Percentiles rank a stretch among this genome's conserved stretches.
Evolutionary conservation across 2,888 invertebrate genomes (phyloP).

Genomic region (Idaea aversata): DNA sequence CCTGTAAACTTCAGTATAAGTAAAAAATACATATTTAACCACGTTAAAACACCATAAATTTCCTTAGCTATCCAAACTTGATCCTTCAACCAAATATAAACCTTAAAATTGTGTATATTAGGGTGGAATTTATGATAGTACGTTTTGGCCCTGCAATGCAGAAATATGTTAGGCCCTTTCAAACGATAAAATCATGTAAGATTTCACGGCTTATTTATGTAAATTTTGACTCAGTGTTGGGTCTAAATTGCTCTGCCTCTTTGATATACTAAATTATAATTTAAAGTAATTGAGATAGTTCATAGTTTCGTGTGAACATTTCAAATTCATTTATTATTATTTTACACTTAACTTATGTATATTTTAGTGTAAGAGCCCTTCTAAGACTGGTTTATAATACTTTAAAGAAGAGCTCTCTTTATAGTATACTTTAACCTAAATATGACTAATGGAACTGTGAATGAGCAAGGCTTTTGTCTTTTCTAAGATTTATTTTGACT

Average conservation of each 20-base stretch:
- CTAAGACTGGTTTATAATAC: too few species aligned
- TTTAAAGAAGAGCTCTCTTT: too few species aligned
- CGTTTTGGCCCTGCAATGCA: not conserved
- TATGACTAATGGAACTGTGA: too few species aligned
- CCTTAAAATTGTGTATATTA: not conserved
- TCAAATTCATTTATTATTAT: not conserved
- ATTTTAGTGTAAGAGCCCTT: too few species aligned
- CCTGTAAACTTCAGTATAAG: not conserved
- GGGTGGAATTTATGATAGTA: not conserved
- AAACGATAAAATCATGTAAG: not conserved
- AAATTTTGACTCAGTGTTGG: not conserved
- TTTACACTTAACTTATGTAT: not conserved
- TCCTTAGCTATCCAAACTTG: not conserved
- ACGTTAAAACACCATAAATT: not conserved
- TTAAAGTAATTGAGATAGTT: not conserved
- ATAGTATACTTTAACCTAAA: too few species aligned
- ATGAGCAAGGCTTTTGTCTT: too few species aligned
- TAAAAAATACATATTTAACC: not conserved
- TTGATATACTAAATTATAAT: not conserved
- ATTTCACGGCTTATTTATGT: slow-evolving; percentile 1
- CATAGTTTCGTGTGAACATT: not conserved
- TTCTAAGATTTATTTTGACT: too few species aligned
- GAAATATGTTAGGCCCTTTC: not conserved
- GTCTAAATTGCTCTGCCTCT: not conserved
- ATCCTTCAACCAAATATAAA: not conserved